Evolutionary conservation across 2,797 vertebrate species (phyloP), one percentile per base, ranked within the genome.

Genomic region (Acanthis flammea): DNA sequence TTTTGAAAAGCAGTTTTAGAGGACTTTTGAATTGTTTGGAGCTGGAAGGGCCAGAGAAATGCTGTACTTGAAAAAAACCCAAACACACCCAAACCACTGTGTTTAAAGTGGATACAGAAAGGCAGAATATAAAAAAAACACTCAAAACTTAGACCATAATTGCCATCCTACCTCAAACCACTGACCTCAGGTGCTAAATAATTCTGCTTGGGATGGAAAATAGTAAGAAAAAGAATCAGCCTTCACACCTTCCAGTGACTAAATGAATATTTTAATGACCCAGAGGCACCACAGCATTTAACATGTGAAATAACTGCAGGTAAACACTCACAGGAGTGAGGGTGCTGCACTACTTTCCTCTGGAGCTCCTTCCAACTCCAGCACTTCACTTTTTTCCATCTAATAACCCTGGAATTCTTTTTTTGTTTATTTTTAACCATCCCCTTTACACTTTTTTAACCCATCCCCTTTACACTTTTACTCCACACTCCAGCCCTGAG

Each of bases 341-440:
- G 3, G 2, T 60, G 35, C 54, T 67, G 35, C 55, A 77, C 28
- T 19, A 42, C 45, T 23, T 68, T 90, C 61, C 48, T 63, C 9
- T 19, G 10, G n/a, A 62, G 35, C 1, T 65, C 48, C 13, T 71
- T 24, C 57, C 57, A 79, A 6, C 17, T 61, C 30, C 2, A 3
- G 31, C n/a, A 81, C 16, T 50, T 47, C 6, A 18, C 15, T 11
- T 44, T 72, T 79, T 65, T 30, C 61, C 39, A 54, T 37, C 19
- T 47, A 60, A 58, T 13, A 57, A 10, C 6, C 2, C 27, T 25
- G 24, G 12, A 37, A 28, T 51, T 51, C 1, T 10, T 14, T 21
- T 6, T 12, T 50, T 39, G 3, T 12, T 28, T 57, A 27, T 33
- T 42, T 41, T 7, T 8, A 2, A 2, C 12, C 5, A 3, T 21